These are phyloP conservation scores for Karalla daura DNA, from an alignment of 2,797 vertebrate species.

Conservation along the genomic window DNA sequence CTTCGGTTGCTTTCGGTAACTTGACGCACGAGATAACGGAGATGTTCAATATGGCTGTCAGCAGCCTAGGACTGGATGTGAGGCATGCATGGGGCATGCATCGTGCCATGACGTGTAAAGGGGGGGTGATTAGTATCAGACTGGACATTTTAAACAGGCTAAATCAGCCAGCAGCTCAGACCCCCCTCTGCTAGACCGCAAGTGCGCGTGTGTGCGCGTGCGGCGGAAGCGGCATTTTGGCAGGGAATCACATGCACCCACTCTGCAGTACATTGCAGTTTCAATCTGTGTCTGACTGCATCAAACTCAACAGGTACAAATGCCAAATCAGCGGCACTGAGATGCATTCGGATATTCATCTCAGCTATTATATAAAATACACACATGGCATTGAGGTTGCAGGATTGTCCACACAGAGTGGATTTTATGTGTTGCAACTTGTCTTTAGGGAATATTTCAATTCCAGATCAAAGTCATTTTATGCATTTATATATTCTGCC, in stretches of 20 bases:
- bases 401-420: too few species aligned
- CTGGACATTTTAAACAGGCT: background rate
- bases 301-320: background rate
- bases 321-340: background rate
- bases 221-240: background rate
- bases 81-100: constrained; percentile 41
- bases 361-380: background rate
- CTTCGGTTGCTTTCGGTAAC: background rate
- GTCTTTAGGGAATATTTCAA: too few species aligned
- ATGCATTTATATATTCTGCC: too few species aligned
- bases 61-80: constrained; percentile 28
- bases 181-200: background rate
- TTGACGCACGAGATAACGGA: constrained; percentile 33
- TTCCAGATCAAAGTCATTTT: too few species aligned
- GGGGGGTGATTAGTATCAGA: constrained; percentile 1
- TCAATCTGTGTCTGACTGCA: background rate
- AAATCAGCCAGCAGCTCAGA: constrained; percentile 6
- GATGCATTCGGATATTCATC: background rate
- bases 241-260: background rate
- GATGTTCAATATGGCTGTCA: constrained; percentile 81
- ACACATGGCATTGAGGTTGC: background rate
- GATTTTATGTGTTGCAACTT: too few species aligned
- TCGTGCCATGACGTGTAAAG: constrained; percentile 1
- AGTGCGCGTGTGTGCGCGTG: background rate
- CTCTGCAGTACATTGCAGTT: background rate